Evolutionary conservation across 1,140 invertebrate species (phyloP), one percentile per base, ranked within the genome.

Genomic region (Drosophila kikkawai): DNA sequence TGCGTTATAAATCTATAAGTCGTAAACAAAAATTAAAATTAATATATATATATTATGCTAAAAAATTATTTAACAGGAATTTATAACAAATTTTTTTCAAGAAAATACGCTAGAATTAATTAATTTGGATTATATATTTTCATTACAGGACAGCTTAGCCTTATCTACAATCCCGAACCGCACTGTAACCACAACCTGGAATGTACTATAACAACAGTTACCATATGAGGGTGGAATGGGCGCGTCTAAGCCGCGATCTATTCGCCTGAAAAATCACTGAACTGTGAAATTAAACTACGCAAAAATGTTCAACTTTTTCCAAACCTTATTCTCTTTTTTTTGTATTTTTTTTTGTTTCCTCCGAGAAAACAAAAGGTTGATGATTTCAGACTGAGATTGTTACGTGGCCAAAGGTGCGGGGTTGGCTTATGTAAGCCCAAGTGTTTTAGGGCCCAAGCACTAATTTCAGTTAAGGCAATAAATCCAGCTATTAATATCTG

Each of bases 201-300:
- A 51, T 71, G 67, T 48, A 44, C 44, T 45, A 56, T 32, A 34
- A 36, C 48, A 29, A 53, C 44, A 63, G 50, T 45, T 66, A 61
- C 51, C 58, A 55, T 65, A 47, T 77, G 53, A 42, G 70, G 69
- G 76, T 64, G 82, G 85, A 41, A 77, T 88, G 83, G 84, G 83
- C 68, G 64, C 80, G 80, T 83, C 83, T 87, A 78, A 87, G 84
- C 71, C 77, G 67, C 84, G 80, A 77, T 79, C 75, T 64, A 39
- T 47, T 79, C 55, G 76, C 75, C 75, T 56, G 66, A 45, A 69
- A 81, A 84, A 32, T 74, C 84, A 71, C 77, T 88, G 85, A 88
- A 81, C 85, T 90, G 84, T 88, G 84, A 88, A 88, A 88, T 88
- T 88, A 90, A 84, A 85, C 81, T 69, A 80, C 71, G 80, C 70